Base-by-base conservation (phyloP, 2,888 invertebrate species). In the Pocota personata region DNA sequence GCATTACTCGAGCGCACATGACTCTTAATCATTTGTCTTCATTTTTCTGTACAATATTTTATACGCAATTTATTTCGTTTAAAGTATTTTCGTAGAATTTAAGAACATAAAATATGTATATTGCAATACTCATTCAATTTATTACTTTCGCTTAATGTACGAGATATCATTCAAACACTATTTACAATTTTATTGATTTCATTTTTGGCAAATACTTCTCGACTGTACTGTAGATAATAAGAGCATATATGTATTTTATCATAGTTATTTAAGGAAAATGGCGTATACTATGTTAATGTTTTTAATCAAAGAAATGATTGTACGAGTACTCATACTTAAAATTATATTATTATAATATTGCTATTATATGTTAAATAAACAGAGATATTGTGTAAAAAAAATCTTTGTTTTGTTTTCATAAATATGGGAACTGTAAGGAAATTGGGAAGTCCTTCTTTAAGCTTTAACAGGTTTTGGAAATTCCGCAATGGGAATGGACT, bases 281-380 rank as follows among this genome's bases (percentile, higher is more conserved):
- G 57, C 16, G 69, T 69, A 57, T 62, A 64, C 67, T 84, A 71
- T 79, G 67, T 69, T 40, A 79, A 50, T 52, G 67, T 71, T 64
- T 64, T 62, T 12, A 30, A 27, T 50, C n/a, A 35, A 48, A 8
- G 21, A 73, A 60, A 12, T 30, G 19, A 72, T 52, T 66, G 35
- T 82, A n/a, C n/a, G n/a, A n/a, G n/a, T n/a, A 64, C 37, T 67
- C 52, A 32, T 32, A 32, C 16, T 40, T 55, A 3, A 62, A 46
- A 21, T 24, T 16, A 58, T 24, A n/a, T n/a, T n/a, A n/a, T n/a
- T n/a, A n/a, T 35, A 27, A 37, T n/a, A 14, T 48, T 37, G 57
- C 52, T 43, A 37, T 58, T 24, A 50, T 52, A 50, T 57, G 46
- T 50, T 60, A 55, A 82, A 76, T 71, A 82, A 77, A 46, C 19